These are phyloP conservation scores for Phenganax stokvisi DNA, from an alignment of 92 coral and sea anemone genomes.

Conservation along the genomic window DNA sequence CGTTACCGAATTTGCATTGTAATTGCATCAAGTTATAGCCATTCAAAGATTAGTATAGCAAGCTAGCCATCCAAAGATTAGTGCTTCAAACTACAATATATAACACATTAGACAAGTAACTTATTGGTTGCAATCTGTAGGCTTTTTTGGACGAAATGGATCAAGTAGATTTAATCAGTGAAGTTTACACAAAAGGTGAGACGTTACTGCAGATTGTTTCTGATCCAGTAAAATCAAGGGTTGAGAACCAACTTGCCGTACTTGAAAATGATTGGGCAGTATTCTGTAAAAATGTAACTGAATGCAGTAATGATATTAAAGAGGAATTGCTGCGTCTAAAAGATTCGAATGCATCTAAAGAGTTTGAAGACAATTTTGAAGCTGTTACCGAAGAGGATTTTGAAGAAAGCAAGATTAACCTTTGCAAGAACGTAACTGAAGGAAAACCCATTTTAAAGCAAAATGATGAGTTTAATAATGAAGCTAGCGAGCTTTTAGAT, in stretches of 20 bases:
- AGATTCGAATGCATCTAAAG: conserved; percentile 37
- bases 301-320: conserved; percentile 4
- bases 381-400: conserved; percentile 46
- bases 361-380: conserved; percentile 70
- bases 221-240: conserved; percentile 60
- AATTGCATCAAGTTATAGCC: too few species aligned
- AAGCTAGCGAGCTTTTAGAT: conserved; percentile 49
- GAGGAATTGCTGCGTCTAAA: neutral
- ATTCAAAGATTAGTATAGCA: too few species aligned
- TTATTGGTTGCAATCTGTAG: conserved; percentile 31
- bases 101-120: neutral
- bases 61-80: too few species aligned
- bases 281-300: conserved; percentile 78
- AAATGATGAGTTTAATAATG: conserved; percentile 46
- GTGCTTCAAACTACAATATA: too few species aligned
- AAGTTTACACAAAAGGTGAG: conserved; percentile 89
- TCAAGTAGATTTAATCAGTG: conserved; percentile 85
- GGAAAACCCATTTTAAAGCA: conserved; percentile 50
- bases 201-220: conserved; percentile 70
- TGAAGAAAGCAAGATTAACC: conserved; percentile 56
- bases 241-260: conserved; percentile 78
- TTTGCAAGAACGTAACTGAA: conserved; percentile 53
- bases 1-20: too few species aligned
- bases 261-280: conserved; percentile 95
- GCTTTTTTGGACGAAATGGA: conserved; percentile 94